A percentile compares a stretch with the other conserved stretches of the same genome.
These are phyloP conservation scores for Argyresthia albistria DNA, from an alignment of 2,888 invertebrate species.

Conservation along the genomic window DNA sequence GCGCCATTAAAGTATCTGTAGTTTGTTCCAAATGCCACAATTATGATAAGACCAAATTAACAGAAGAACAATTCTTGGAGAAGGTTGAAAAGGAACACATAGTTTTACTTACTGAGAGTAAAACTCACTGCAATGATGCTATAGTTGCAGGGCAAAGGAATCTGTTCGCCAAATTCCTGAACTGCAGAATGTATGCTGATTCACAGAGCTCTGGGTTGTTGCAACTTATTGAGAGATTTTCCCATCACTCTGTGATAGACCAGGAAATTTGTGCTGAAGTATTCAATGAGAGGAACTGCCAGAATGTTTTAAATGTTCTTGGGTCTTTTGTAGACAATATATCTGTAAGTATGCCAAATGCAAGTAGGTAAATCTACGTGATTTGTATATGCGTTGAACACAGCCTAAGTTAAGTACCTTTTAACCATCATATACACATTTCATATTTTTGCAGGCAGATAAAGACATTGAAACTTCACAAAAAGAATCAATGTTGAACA, in stretches of 20 bases:
- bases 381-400: background rate
- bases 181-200: constrained; percentile 36
- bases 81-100: constrained; percentile 20
- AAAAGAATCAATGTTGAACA: constrained; percentile 41
- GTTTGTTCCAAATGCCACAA: constrained; percentile 46
- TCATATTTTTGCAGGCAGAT: constrained; percentile 23
- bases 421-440: background rate
- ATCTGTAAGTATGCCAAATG: constrained; percentile 20
- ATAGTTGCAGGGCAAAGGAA: constrained; percentile 29
- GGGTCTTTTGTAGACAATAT: constrained; percentile 29
- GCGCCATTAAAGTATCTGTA: constrained; percentile 25
- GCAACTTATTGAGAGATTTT: constrained; percentile 33
- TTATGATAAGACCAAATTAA: constrained; percentile 11
- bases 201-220: constrained; percentile 34
- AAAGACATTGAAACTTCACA: constrained; percentile 14
- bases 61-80: constrained; percentile 14
- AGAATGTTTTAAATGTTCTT: constrained; percentile 36
- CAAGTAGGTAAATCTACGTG: too few relatives aligned
- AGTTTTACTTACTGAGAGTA: constrained; percentile 24
- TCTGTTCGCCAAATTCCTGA: constrained; percentile 49
- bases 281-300: constrained; percentile 33
- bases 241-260: constrained; percentile 49
- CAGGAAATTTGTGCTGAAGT: constrained; percentile 34
- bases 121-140: constrained; percentile 24
- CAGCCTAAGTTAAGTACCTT: background rate